Evolutionary conservation across 2,888 invertebrate species (phyloP).

Genomic region (Scrobipalpa costella): DNA sequence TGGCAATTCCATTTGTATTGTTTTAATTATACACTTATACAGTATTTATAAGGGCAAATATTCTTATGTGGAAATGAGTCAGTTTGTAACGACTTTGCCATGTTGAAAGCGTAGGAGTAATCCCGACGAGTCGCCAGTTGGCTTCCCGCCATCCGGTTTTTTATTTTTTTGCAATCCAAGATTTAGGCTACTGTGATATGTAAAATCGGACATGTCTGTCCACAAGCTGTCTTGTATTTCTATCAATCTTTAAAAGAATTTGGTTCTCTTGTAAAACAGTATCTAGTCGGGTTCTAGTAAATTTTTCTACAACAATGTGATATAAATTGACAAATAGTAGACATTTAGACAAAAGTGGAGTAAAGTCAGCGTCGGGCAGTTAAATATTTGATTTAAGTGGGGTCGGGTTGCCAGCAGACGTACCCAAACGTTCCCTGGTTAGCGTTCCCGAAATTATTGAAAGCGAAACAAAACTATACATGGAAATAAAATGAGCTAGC

Average conservation of each 20-base stretch:
- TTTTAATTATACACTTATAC: too few species aligned
- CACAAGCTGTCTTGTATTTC: too few species aligned
- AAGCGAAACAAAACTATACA: constrained; percentile 1
- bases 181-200: constrained; percentile 34
- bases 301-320: neutral
- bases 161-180: constrained; percentile 44
- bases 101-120: constrained; percentile 45
- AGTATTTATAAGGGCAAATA: constrained; percentile 37
- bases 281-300: too few species aligned
- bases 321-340: neutral
- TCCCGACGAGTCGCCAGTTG: constrained; percentile 52
- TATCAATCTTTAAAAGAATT: too few species aligned
- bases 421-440: neutral
- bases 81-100: constrained; percentile 38
- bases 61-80: constrained; percentile 40
- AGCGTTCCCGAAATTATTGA: constrained; percentile 18
- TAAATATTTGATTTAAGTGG: constrained; percentile 25
- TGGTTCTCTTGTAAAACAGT: too few species aligned
- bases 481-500: too few species aligned
- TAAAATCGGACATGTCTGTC: neutral
- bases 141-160: constrained; percentile 49
- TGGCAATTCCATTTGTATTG: too few species aligned
- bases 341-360: constrained; percentile 8
- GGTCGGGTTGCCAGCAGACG: constrained; percentile 2
- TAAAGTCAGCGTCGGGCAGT: constrained; percentile 15